Percentiles rank a stretch among this genome's conserved stretches.
These are phyloP conservation scores for Holotrichia oblita DNA, from an alignment of 1,140 invertebrate species.

Conservation along the genomic window DNA sequence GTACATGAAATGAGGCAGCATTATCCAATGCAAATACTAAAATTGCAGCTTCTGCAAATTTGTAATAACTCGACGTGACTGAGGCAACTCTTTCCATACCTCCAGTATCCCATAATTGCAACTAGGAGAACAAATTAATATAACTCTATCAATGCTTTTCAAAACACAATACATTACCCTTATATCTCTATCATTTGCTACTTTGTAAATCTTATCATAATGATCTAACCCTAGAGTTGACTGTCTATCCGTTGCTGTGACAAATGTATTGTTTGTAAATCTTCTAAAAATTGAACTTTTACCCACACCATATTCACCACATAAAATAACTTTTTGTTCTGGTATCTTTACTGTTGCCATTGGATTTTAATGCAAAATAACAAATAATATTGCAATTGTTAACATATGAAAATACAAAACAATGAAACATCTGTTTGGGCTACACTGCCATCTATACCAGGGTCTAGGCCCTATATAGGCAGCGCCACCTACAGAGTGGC, in stretches of 20 bases:
- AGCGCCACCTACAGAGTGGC: too few species aligned
- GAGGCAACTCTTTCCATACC: constrained; percentile 94
- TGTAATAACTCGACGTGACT: constrained; percentile 92
- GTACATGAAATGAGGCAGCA: constrained; percentile 87
- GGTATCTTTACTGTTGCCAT: constrained; percentile 87
- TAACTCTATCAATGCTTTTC: neutral
- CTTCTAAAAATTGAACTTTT: constrained; percentile 93
- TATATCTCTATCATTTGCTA: constrained; percentile 75
- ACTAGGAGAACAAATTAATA: constrained; percentile 64
- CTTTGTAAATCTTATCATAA: constrained; percentile 80
- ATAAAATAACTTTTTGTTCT: constrained; percentile 93
- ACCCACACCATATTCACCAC: constrained; percentile 94
- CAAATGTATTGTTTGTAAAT: constrained; percentile 89
- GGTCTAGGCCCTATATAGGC: too few species aligned
- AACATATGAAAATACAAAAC: neutral
- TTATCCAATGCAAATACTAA: constrained; percentile 91
- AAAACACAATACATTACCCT: constrained; percentile 71
- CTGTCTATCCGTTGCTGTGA: constrained; percentile 80
- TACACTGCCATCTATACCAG: too few species aligned
- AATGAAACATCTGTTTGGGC: too few species aligned
- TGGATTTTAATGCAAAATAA: too few species aligned
- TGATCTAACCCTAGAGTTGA: constrained; percentile 93
- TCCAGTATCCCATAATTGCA: constrained; percentile 93
- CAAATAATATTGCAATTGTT: too few species aligned
- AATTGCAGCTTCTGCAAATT: constrained; percentile 92